phyloP scores from a whole-genome alignment of 2,113 vertebrate genomes.

The Pterocles orientalis region DNA sequence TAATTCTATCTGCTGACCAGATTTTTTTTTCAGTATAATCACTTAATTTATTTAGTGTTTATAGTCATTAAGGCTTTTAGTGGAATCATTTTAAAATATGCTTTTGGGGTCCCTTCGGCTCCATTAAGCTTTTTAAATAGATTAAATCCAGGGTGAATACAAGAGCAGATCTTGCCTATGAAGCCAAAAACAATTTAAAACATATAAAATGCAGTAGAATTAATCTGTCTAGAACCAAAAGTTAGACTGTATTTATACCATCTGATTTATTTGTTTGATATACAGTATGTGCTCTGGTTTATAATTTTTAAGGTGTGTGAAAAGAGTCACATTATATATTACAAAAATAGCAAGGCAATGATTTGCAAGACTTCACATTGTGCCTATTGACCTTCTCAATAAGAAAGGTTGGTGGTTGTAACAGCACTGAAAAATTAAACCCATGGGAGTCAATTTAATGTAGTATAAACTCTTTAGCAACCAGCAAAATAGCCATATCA shows the following conservation, averaged over 20 bases:
- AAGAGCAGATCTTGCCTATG: constrained; percentile 39
- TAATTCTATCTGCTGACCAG: not conserved
- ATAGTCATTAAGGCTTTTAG: constrained; percentile 46
- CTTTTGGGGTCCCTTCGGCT: not conserved
- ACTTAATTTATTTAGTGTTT: constrained; percentile 46
- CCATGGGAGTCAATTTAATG: constrained; percentile 77
- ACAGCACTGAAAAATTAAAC: constrained; percentile 75
- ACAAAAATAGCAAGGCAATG: constrained; percentile 70
- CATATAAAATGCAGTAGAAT: constrained; percentile 57
- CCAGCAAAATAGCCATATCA: constrained; percentile 68
- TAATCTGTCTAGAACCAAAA: constrained; percentile 66
- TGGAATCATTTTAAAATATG: constrained; percentile 13
- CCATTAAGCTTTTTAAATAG: constrained; percentile 57
- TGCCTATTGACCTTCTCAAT: constrained; percentile 81
- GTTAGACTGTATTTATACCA: constrained; percentile 70
- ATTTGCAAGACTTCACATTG: constrained; percentile 80
- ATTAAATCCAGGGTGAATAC: constrained; percentile 28
- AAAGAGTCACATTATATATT: constrained; percentile 73
- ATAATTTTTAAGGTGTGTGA: constrained; percentile 77
- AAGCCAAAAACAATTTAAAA: constrained; percentile 68
- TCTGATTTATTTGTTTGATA: constrained; percentile 79
- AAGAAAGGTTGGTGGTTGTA: constrained; percentile 74
- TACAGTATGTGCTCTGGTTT: constrained; percentile 69
- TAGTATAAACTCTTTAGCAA: constrained; percentile 78
- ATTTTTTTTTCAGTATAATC: not conserved